phyloP scores from a whole-genome alignment of 2,888 invertebrate genomes.

The Caenorhabditis plicata region DNA sequence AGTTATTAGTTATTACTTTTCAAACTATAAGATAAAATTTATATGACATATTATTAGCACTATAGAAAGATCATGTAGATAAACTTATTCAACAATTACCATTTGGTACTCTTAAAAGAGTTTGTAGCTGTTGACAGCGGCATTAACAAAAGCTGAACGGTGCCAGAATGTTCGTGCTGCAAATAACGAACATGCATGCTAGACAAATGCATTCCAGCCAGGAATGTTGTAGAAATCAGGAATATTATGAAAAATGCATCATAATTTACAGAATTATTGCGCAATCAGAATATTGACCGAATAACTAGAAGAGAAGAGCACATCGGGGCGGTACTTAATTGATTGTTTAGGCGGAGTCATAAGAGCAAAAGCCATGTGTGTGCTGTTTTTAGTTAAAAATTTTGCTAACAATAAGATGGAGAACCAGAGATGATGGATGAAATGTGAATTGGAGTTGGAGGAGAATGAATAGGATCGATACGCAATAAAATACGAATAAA shows the following conservation, averaged over 20 bases:
- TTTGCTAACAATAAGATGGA: no score
- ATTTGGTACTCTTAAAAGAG: constrained; percentile 59
- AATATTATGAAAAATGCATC: no score
- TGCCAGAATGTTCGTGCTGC: constrained; percentile 64
- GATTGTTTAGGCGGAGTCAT: constrained; percentile 3
- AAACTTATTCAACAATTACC: constrained; percentile 40
- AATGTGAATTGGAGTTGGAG: no score
- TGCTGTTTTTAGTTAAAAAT: no score
- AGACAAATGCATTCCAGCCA: not conserved
- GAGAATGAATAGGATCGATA: no score
- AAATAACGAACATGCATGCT: constrained; percentile 64
- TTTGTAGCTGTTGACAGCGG: constrained; percentile 59
- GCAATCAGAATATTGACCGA: no score
- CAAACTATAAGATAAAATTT: not conserved
- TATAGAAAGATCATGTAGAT: not conserved
- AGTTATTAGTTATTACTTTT: no score
- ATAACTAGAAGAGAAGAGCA: no score
- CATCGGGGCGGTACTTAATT: constrained; percentile 3
- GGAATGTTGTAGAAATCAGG: not conserved
- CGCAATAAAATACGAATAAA: no score
- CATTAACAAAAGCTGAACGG: constrained; percentile 65
- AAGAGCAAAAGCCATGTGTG: not conserved
- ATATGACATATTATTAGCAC: not conserved
- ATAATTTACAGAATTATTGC: not conserved
- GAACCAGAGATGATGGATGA: no score